Conservation (phyloP, 2,888 invertebrate genomes). For the Falcaria lacertinaria region DNA sequence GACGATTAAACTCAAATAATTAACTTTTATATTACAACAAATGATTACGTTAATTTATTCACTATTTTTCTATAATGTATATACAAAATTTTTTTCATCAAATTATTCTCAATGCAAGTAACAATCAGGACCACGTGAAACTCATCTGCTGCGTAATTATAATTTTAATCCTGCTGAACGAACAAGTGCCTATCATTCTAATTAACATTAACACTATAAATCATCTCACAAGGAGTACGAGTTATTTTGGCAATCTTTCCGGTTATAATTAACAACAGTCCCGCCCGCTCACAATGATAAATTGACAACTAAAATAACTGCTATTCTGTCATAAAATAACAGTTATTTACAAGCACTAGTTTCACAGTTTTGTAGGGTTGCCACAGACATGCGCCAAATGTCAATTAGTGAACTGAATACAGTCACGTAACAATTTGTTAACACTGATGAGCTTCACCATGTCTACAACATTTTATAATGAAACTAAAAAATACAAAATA, state of each 20-base stretch:
- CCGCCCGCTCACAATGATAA: constrained; percentile 56
- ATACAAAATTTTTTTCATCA: no score
- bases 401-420: constrained; percentile 2
- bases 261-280: constrained; percentile 45
- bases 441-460: no score
- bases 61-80: no score
- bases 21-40: no score
- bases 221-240: constrained; percentile 58
- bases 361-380: neutral
- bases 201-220: constrained; percentile 60
- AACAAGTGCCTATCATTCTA: constrained; percentile 40
- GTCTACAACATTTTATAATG: neutral
- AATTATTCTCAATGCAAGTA: no score
- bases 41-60: no score
- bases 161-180: constrained; percentile 30
- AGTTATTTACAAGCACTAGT: constrained; percentile 20
- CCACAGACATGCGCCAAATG: neutral
- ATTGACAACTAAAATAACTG: constrained; percentile 64
- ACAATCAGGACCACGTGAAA: no score
- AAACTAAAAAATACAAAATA: neutral
- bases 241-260: constrained; percentile 71
- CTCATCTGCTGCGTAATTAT: no score
- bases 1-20: no score
- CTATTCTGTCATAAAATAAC: constrained; percentile 41
- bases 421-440: no score